Evolutionary conservation across 2,888 invertebrate species (phyloP), one percentile per base, ranked within the genome.

Genomic region (Digitonthophagus gazella): DNA sequence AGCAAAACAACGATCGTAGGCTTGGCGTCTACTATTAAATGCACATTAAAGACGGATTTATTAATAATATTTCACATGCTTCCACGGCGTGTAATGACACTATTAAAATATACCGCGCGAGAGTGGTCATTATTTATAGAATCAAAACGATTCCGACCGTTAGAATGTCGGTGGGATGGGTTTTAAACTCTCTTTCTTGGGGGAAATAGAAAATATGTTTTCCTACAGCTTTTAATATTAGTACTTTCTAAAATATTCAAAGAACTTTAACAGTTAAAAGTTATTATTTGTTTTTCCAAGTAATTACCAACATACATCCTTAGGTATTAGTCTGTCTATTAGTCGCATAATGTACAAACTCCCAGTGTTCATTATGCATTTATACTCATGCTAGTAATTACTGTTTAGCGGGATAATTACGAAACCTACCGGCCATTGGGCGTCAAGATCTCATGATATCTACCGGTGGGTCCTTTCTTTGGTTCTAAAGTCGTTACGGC

Each of bases 321-420:
- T 11, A 44, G 28, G 8, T 44, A 44, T 11, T 11, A 11, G 28
- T 44, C 11, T 44, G 28, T 44, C 28, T 44, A 44, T 44, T 44
- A 44, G 28, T 44, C 28, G 28, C 11, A 44, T 44, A 44, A 44
- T 44, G 28, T 71, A 69, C 74, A 71, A 73, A 72, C 74, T 73
- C 72, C 72, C 72, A 74, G 72, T 72, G 76, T 78, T 77, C 78
- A 78, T 80, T 78, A 80, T 77, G 77, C 79, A 80, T 80, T 81
- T 80, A 80, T 76, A 77, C 77, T 78, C 80, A 79, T 79, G 79
- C 76, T 78, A 78, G 78, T 81, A 82, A 82, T 82, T 82, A 81
- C 79, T 77, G 80, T 81, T 80, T 81, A 81, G 81, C 79, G 79
- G 78, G 78, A 80, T 80, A 80, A 81, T 82, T 81, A 80, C 76